Conservation (phyloP, 2,113 vertebrate genomes). For the Capricornis sumatraensis region DNA sequence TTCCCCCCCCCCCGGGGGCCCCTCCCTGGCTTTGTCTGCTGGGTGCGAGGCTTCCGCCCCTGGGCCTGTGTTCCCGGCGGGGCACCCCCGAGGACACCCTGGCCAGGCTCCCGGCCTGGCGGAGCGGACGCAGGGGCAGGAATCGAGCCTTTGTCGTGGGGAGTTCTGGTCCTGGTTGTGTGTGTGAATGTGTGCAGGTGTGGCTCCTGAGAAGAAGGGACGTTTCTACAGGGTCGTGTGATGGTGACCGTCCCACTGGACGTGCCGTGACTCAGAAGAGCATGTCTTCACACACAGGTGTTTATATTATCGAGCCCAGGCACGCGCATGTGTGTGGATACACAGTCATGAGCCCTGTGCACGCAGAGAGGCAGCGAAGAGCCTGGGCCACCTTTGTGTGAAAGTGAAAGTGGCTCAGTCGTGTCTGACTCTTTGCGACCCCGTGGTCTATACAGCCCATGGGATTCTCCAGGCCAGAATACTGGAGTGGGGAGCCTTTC, state of each 20-base stretch:
- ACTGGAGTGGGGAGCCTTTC: neutral
- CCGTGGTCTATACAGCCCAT: fast-evolving
- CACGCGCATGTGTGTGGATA: fast-evolving
- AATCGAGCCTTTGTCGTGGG: neutral
- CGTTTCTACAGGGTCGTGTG: fast-evolving
- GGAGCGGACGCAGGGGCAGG: fast-evolving
- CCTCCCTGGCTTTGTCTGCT: neutral
- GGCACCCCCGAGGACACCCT: neutral
- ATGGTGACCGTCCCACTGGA: fast-evolving
- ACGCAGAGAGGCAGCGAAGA: neutral
- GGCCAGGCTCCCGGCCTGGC: neutral
- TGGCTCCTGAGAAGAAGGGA: neutral
- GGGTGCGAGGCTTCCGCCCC: neutral
- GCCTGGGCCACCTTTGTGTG: fast-evolving
- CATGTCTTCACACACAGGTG: fast-evolving
- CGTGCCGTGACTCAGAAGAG: neutral
- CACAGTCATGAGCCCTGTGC: neutral
- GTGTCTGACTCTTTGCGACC: neutral
- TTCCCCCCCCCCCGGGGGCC: no score
- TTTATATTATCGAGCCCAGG: fast-evolving
- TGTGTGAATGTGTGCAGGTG: fast-evolving
- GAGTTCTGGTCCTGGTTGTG: neutral
- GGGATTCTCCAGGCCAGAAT: neutral
- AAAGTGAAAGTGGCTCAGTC: neutral
- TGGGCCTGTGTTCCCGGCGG: fast-evolving